Conservation (phyloP, 2,113 vertebrate genomes). For the Eira barbara region DNA sequence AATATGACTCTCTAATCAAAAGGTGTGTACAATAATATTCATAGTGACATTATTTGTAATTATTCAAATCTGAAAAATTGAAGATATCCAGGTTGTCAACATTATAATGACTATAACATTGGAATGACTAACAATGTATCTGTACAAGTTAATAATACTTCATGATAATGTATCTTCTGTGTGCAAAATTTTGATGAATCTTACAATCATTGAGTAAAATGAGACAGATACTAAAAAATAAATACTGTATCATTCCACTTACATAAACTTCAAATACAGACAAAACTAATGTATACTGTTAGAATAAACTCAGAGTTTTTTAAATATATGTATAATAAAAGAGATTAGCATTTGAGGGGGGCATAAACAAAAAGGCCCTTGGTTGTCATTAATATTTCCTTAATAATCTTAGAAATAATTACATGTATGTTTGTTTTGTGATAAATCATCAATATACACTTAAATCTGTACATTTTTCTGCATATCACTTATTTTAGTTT, state of each 20-base stretch:
- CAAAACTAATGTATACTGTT: not conserved
- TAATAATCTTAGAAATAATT: not conserved
- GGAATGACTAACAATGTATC: not conserved
- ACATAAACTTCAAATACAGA: not conserved
- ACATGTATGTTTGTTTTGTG: not conserved
- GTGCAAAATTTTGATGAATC: not conserved
- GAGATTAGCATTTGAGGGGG: not conserved
- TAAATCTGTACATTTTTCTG: not conserved
- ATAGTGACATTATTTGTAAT: not conserved
- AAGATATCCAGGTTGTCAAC: not conserved
- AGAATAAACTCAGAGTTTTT: not conserved
- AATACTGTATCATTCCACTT: not conserved
- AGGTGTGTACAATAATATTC: not conserved
- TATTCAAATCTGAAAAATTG: not conserved
- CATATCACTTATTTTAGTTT: not conserved
- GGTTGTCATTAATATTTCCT: not conserved
- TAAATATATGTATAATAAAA: not conserved
- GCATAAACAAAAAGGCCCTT: not conserved
- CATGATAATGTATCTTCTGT: too few relatives aligned
- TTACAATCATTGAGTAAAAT: not conserved
- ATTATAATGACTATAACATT: not conserved
- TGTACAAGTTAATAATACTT: not conserved
- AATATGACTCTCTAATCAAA: not conserved
- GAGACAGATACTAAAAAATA: not conserved
- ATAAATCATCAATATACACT: not conserved